A percentile compares a stretch with the other conserved stretches of the same genome.
Evolutionary conservation across 1,140 invertebrate genomes (phyloP).

Genomic region (Drosophila prosaltans): DNA sequence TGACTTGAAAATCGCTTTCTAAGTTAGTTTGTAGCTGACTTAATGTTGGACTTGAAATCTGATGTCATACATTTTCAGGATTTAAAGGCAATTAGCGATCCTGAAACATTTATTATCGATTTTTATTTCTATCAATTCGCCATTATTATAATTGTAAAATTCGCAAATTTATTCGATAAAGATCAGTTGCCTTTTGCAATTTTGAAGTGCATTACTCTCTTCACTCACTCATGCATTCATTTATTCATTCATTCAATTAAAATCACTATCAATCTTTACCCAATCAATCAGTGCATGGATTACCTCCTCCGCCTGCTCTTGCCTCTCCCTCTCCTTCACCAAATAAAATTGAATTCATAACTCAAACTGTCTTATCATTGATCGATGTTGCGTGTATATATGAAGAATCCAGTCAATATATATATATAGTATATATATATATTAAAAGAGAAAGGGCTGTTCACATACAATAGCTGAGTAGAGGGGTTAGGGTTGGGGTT

Average conservation of each 20-base stretch:
- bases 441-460: constrained; percentile 51
- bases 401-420: constrained; percentile 23
- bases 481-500: neutral
- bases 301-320: neutral
- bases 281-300: constrained; percentile 4
- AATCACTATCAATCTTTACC: neutral
- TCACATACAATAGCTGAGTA: constrained; percentile 1
- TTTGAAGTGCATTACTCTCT: neutral
- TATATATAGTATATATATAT: neutral
- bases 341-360: constrained; percentile 53
- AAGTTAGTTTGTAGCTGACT: too few relatives aligned
- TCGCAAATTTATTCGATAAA: neutral
- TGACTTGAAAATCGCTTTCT: too few relatives aligned
- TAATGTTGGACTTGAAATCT: too few relatives aligned
- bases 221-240: neutral
- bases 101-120: too few relatives aligned
- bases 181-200: neutral
- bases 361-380: constrained; percentile 57
- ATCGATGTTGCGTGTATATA: constrained; percentile 59
- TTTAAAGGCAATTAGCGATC: too few relatives aligned
- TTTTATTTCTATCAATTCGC: too few relatives aligned
- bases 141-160: too few relatives aligned
- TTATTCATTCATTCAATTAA: neutral
- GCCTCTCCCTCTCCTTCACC: neutral
- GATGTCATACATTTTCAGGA: too few relatives aligned